A percentile compares a stretch with the other conserved stretches of the same genome.
Evolutionary conservation across 2,113 vertebrate genomes (phyloP).

Genomic region (Tragelaphus buxtoni): DNA sequence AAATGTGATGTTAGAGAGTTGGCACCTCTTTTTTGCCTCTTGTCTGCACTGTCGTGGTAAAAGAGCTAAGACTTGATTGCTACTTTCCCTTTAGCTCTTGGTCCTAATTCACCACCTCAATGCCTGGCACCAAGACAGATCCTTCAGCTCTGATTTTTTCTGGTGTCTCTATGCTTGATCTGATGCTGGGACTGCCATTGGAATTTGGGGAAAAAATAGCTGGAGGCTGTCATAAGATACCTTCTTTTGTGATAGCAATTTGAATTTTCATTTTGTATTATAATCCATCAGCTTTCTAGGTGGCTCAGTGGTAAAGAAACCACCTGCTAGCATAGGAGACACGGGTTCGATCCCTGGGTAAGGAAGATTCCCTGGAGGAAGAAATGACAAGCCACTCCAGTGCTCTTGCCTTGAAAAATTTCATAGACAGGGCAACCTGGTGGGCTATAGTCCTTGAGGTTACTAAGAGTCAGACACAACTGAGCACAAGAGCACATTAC

Average conservation of each 20-base stretch:
- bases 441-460: not conserved
- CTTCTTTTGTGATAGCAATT: not conserved
- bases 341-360: accelerated
- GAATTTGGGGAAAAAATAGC: not conserved
- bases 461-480: not conserved
- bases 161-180: not conserved
- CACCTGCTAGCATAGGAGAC: not conserved
- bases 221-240: not conserved
- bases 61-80: too few species aligned
- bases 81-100: not conserved
- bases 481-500: not conserved
- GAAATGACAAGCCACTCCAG: not conserved
- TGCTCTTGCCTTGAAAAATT: not conserved
- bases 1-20: accelerated
- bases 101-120: not conserved
- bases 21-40: not conserved
- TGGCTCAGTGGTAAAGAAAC: not conserved
- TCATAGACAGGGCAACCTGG: not conserved
- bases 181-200: not conserved
- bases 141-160: not conserved
- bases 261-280: not conserved
- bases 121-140: too few species aligned
- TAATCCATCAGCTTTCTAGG: not conserved
- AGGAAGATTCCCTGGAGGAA: not conserved
- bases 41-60: too few species aligned